phyloP scores from a whole-genome alignment of 1,140 invertebrate species.

The Drosophila albomicans region DNA sequence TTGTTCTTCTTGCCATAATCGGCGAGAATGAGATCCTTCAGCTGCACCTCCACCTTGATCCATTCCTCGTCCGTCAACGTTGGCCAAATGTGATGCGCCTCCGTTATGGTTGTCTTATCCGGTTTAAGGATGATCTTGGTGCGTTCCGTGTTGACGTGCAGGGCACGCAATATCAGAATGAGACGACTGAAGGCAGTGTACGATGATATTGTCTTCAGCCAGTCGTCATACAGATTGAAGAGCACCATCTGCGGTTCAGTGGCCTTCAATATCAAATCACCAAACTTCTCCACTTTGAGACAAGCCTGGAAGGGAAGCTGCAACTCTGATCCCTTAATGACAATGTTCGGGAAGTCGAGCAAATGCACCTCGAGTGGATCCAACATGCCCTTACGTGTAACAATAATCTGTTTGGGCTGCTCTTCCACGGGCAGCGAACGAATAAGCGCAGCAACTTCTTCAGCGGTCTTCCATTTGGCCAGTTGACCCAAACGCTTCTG shows the following conservation, averaged over 20 bases:
- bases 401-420: constrained; percentile 99
- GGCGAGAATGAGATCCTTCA: constrained; percentile 99
- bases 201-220: constrained; percentile 98
- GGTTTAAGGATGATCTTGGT: constrained; percentile 99
- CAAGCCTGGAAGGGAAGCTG: constrained; percentile 99
- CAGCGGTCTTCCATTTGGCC: constrained; percentile 99
- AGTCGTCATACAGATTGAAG: constrained; percentile 99
- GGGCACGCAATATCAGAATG: constrained; percentile 97
- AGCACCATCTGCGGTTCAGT: constrained; percentile 99
- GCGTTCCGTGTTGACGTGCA: constrained; percentile 99
- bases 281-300: constrained; percentile 99
- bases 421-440: constrained; percentile 99
- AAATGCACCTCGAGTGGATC: constrained; percentile 99
- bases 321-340: constrained; percentile 99
- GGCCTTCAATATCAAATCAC: constrained; percentile 99
- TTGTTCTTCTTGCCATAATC: constrained; percentile 99
- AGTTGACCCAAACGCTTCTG: constrained; percentile 96
- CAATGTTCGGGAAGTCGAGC: constrained; percentile 99
- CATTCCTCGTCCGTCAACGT: constrained; percentile 98
- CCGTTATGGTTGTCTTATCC: constrained; percentile 99
- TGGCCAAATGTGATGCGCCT: constrained; percentile 99
- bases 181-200: constrained; percentile 99
- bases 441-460: constrained; percentile 99
- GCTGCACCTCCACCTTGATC: constrained; percentile 99
- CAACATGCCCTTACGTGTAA: constrained; percentile 99